Evolutionary conservation across 2,113 vertebrate species (phyloP).

Genomic region (Crotalus helleri): DNA sequence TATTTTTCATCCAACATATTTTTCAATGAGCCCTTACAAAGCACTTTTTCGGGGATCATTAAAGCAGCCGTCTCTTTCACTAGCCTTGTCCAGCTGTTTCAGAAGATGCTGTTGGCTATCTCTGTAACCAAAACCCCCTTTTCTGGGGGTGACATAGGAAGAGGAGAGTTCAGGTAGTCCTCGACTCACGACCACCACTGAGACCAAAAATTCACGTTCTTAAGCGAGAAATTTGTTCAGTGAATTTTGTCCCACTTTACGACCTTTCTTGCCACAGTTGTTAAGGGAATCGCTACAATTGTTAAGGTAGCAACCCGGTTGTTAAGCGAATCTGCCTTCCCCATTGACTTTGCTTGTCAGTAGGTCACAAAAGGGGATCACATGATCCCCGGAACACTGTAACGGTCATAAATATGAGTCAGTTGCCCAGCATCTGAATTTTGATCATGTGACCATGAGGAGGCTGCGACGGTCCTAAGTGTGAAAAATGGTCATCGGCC

Average conservation of each 20-base stretch:
- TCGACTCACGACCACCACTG: neutral
- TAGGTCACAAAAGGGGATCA: too few species aligned
- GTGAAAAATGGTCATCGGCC: too few species aligned
- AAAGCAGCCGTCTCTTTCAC: neutral
- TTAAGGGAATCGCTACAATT: too few species aligned
- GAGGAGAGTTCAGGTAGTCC: neutral
- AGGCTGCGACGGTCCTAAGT: neutral
- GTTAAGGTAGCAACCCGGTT: neutral
- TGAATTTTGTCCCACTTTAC: neutral
- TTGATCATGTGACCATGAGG: neutral
- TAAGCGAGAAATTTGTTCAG: neutral
- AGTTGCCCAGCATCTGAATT: neutral
- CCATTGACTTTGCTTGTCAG: too few species aligned
- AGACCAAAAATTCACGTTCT: neutral
- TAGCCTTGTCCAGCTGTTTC: neutral
- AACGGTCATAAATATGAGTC: neutral
- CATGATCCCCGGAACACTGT: fast-evolving
- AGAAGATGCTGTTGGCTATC: neutral
- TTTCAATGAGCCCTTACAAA: neutral
- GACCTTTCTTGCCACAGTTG: neutral
- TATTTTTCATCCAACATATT: neutral
- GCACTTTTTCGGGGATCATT: neutral
- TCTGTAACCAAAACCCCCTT: neutral
- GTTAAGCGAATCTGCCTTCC: neutral
- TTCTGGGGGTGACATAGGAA: neutral